Conservation (phyloP, 1,140 invertebrate species). For the Lasaia peninsularis region DNA sequence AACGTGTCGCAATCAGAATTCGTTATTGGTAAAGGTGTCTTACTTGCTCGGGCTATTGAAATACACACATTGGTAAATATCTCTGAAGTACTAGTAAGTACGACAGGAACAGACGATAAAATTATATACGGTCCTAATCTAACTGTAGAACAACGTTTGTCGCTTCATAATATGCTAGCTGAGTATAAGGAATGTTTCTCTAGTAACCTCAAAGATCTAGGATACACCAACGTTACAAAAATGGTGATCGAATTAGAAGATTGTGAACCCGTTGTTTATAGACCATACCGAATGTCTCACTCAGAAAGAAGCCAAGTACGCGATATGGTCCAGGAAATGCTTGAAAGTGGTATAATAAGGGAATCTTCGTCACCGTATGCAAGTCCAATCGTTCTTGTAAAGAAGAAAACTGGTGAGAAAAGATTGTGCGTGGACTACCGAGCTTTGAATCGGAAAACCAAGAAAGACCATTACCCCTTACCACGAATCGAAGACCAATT, state of each 20-base stretch:
- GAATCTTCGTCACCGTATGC: background rate
- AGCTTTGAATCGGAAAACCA: background rate
- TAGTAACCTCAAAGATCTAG: conserved; percentile 23
- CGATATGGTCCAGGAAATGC: too few relatives aligned
- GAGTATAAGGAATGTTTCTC: conserved; percentile 26
- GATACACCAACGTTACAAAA: conserved; percentile 25
- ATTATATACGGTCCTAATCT: background rate
- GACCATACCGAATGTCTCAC: background rate
- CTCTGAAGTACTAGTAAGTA: background rate
- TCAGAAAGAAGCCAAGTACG: too few relatives aligned
- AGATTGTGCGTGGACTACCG: background rate
- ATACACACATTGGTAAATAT: background rate
- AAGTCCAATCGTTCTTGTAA: background rate
- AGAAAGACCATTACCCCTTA: background rate
- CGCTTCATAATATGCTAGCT: too few relatives aligned
- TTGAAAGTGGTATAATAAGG: too few relatives aligned
- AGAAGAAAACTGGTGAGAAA: background rate
- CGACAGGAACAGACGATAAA: background rate
- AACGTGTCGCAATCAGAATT: background rate
- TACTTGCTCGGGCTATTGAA: background rate
- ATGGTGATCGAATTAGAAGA: conserved; percentile 31
- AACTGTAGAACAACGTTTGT: background rate
- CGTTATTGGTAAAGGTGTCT: background rate
- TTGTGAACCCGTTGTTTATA: conserved; percentile 3
- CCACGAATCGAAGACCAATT: background rate